A percentile compares a stretch with the other conserved stretches of the same genome.
These are phyloP conservation scores for Stylophora pistillata DNA, from an alignment of 64 coral and sea anemone genomes.

Conservation along the genomic window DNA sequence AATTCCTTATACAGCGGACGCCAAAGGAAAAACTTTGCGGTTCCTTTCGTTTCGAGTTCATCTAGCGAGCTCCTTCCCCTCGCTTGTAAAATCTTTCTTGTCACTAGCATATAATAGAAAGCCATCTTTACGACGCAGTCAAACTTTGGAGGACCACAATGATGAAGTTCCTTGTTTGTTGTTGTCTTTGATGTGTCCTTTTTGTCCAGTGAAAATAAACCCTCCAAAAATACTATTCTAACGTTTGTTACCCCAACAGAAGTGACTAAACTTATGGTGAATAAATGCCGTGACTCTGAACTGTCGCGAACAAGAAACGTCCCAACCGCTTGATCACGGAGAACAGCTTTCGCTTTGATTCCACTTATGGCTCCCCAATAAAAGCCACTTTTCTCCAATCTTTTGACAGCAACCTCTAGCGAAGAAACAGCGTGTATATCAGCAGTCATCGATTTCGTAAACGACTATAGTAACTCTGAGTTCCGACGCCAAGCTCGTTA, in stretches of 20 bases:
- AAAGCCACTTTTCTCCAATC: slow-evolving; percentile 63
- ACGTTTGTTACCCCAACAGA: slow-evolving; percentile 54
- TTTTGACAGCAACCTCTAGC: slow-evolving; percentile 3
- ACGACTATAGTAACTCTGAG: not conserved
- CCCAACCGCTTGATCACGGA: slow-evolving; percentile 57
- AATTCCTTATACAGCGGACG: slow-evolving; percentile 55
- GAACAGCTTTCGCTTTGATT: slow-evolving; percentile 55
- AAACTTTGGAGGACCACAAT: slow-evolving; percentile 41
- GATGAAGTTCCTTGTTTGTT: not conserved
- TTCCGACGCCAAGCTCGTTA: not conserved
- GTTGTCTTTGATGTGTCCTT: not conserved
- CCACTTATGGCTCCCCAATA: slow-evolving; percentile 66
- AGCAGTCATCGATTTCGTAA: not conserved
- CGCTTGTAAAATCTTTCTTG: slow-evolving; percentile 11
- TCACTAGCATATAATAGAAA: slow-evolving; percentile 59
- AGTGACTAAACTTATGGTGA: slow-evolving; percentile 55
- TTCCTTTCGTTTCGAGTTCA: not conserved
- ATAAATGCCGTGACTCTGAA: slow-evolving; percentile 58
- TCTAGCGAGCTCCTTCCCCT: not conserved
- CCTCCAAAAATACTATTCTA: slow-evolving; percentile 45
- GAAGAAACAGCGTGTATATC: not conserved
- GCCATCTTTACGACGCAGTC: slow-evolving; percentile 63
- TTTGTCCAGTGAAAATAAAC: slow-evolving; percentile 53
- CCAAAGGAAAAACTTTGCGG: slow-evolving; percentile 8
- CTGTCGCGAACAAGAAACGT: slow-evolving; percentile 73